Conservation (phyloP, 2,797 vertebrate species). For the Girardinus metallicus region DNA sequence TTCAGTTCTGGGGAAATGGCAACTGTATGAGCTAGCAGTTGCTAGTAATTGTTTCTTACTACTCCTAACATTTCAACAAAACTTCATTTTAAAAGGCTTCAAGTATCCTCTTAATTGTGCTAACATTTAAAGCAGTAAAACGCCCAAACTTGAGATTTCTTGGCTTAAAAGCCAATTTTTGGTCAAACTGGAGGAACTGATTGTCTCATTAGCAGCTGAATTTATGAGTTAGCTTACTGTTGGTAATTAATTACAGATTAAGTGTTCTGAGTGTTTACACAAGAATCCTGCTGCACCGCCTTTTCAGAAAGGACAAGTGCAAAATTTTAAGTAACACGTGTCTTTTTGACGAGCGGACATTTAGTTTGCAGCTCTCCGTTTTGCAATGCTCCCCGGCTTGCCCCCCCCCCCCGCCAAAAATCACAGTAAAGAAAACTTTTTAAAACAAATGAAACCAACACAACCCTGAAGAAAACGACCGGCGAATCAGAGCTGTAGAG, state of each 20-base stretch:
- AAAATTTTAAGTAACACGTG: background rate
- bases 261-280: background rate
- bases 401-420: background rate
- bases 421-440: background rate
- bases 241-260: no score
- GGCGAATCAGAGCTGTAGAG: constrained; percentile 7
- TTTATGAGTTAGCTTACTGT: background rate
- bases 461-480: background rate
- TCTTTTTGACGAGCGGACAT: background rate
- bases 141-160: background rate
- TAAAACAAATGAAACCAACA: background rate
- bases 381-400: background rate
- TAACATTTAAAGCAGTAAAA: background rate
- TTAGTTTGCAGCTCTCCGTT: background rate
- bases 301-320: background rate
- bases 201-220: background rate
- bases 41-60: background rate
- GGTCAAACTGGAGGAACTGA: background rate
- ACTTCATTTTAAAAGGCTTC: background rate
- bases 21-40: background rate
- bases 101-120: background rate
- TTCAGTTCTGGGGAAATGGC: background rate
- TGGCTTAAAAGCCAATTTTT: background rate
- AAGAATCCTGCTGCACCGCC: no score
- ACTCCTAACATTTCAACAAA: background rate